Base-by-base conservation (phyloP, 2,113 vertebrate genomes). In the Acanthisitta chloris region DNA sequence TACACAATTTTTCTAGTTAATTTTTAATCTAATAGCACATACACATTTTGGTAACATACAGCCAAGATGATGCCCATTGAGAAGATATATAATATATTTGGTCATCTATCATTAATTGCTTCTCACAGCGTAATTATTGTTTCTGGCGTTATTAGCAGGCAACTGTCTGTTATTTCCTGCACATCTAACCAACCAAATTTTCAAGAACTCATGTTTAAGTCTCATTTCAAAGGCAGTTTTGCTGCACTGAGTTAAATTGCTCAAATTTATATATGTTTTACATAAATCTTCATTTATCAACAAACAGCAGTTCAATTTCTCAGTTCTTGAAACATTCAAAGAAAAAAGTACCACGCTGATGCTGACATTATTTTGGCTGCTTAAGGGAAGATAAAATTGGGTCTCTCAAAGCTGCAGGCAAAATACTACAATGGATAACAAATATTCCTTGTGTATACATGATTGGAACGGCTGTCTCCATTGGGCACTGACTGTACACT, bases 371-470 rank as follows among this genome's bases (percentile, higher is more conserved):
- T 93, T 95, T 79, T 77, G 88, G 40, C 70, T 78, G 93, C 95
- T 96, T 52, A 81, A 66, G 69, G 92, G 81, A 79, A 92, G 92
- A 94, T 38, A 93, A 95, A 97, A 97, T 48, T 97, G 92, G 94
- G 96, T 96, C 93, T 96, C 73, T 90, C 81, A 79, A 92, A 96
- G 94, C 95, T 95, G 72, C 90, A 92, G 96, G 95, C 92, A 92
- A 94, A 93, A 90, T 77, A 90, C 80, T 86, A 92, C 96, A 93
- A 97, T 86, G 96, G 91, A 9, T 86, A 94, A 93, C 92, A 97
- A 92, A 84, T 93, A 95, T 81, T 94, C 92, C 95, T 89, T 88
- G 86, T 91, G 82, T 77, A 29, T 76, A 92, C 86, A 74, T 14
- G 72, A 70, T 40, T 70, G 94, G 97, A 94, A 79, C 23, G 81